A percentile compares a stretch with the other conserved stretches of the same genome.
Evolutionary conservation across 2,113 vertebrate genomes (phyloP).

Genomic region (Mobula hypostoma): DNA sequence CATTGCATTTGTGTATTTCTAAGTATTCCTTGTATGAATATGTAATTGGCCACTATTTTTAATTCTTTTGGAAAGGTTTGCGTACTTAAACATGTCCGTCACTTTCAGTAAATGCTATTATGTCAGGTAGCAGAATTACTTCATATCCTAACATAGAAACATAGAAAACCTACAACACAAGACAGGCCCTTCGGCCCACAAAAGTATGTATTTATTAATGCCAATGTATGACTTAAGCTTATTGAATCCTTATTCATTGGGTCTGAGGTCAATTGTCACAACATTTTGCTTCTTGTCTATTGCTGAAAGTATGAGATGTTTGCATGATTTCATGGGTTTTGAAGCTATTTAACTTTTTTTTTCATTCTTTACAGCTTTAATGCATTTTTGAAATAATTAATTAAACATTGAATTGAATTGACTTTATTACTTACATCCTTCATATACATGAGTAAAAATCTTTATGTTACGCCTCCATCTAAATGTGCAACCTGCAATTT

Average conservation of each 20-base stretch:
- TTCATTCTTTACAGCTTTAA: background rate
- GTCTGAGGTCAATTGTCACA: background rate
- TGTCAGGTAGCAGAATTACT: background rate
- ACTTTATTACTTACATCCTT: no score
- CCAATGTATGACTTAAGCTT: background rate
- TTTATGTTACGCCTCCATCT: no score
- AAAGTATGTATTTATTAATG: background rate
- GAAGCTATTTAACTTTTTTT: background rate
- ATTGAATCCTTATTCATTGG: background rate
- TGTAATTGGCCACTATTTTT: background rate
- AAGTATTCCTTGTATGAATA: background rate
- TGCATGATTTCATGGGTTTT: background rate
- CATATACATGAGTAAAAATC: no score
- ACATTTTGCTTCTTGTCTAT: background rate
- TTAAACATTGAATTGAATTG: no score
- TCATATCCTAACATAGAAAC: background rate
- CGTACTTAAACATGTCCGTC: background rate
- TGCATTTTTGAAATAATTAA: background rate
- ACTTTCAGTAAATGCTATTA: background rate
- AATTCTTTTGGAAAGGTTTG: background rate
- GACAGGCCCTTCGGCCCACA: no score
- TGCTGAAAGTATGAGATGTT: background rate
- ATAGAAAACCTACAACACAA: no score
- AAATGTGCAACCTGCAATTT: no score
- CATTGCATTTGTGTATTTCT: background rate